Percentiles rank a stretch among this genome's conserved stretches.
These are phyloP conservation scores for Aleiodes testaceus DNA, from an alignment of 2,888 invertebrate genomes.

Conservation along the genomic window DNA sequence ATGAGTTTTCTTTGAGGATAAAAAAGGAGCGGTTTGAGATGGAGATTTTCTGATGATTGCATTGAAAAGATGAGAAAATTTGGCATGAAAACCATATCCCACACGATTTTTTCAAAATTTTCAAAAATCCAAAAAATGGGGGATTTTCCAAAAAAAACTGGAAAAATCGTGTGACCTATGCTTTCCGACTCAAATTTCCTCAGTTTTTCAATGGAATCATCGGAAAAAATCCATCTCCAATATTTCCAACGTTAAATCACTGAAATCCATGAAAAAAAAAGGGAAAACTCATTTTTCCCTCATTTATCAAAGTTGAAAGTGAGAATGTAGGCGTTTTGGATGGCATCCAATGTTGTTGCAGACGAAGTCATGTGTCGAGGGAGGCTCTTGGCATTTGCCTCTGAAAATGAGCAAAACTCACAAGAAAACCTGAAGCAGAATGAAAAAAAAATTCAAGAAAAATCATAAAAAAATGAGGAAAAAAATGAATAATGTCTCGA, in stretches of 20 bases:
- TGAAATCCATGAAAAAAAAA: neutral
- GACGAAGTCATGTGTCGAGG: conserved; percentile 50
- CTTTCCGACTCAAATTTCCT: too few relatives aligned
- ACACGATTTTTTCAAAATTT: too few relatives aligned
- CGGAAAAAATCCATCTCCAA: too few relatives aligned
- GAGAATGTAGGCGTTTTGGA: conserved; percentile 46
- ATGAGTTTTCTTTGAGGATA: too few relatives aligned
- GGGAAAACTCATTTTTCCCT: neutral
- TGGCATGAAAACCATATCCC: too few relatives aligned
- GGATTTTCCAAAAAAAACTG: too few relatives aligned
- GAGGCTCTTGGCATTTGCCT: conserved; percentile 24
- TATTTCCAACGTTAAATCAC: too few relatives aligned
- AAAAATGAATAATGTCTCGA: conserved; percentile 38
- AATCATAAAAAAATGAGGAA: conserved; percentile 25
- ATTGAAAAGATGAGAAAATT: too few relatives aligned
- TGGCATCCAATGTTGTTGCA: conserved; percentile 53
- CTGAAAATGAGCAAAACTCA: conserved; percentile 18
- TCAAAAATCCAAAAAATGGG: too few relatives aligned
- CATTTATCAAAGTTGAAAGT: conserved; percentile 2
- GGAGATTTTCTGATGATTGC: neutral
- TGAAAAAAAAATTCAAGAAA: conserved; percentile 13
- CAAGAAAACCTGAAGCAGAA: neutral
- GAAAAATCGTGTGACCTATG: too few relatives aligned
- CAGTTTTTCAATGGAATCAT: too few relatives aligned
- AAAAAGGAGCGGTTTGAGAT: too few relatives aligned